phyloP scores from a whole-genome alignment of 53 echinoderm and acorn worm genomes.

The Henricia sp. region DNA sequence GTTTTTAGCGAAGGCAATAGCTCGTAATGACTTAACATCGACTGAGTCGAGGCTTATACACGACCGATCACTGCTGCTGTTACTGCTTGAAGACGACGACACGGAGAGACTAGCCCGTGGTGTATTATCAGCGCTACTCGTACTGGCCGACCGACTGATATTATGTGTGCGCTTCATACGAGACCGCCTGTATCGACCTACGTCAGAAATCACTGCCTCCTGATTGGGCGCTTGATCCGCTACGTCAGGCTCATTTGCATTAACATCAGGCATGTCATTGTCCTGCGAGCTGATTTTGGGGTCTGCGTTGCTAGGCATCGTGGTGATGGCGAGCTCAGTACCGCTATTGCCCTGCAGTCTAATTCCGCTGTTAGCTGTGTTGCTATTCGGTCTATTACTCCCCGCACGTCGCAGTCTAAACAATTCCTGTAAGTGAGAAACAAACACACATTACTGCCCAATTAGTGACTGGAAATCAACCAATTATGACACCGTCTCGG shows the following conservation, averaged over 20 bases:
- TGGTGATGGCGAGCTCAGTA: conserved; percentile 6
- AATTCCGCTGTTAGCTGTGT: background rate
- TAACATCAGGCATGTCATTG: conserved; percentile 35
- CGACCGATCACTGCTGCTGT: conserved; percentile 35
- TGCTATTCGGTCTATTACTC: background rate
- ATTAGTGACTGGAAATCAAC: conserved; percentile 10
- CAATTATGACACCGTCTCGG: background rate
- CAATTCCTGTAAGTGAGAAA: conserved; percentile 15
- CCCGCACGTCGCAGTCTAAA: conserved; percentile 18
- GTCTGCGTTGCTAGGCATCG: conserved; percentile 47
- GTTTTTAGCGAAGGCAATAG: conserved; percentile 33
- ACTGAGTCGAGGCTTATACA: conserved; percentile 39
- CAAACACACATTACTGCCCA: background rate
- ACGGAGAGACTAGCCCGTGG: conserved; percentile 40
- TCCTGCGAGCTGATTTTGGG: conserved; percentile 46
- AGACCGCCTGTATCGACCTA: conserved; percentile 67
- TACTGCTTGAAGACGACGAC: conserved; percentile 13
- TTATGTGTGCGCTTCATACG: conserved; percentile 63
- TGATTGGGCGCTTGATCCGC: conserved; percentile 55
- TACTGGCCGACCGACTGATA: conserved; percentile 42
- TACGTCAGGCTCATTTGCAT: conserved; percentile 48
- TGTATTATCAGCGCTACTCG: conserved; percentile 47
- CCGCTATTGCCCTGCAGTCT: conserved; percentile 4
- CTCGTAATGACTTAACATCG: conserved; percentile 47
- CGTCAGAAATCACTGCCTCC: conserved; percentile 58